phyloP scores from a whole-genome alignment of 2,113 vertebrate genomes.

The Laticauda colubrina region DNA sequence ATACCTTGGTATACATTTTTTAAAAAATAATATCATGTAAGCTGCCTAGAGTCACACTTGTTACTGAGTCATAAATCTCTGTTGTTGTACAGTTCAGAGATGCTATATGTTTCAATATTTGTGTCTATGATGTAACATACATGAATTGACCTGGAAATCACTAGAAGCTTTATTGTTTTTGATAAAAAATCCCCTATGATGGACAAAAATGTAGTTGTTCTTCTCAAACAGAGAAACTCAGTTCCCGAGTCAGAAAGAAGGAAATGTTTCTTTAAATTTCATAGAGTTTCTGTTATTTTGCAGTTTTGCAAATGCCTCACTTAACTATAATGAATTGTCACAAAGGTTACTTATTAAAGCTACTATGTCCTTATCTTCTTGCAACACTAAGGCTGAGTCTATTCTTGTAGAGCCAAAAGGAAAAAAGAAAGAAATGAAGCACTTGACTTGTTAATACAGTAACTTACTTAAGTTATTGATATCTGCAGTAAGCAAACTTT shows the following conservation, averaged over 20 bases:
- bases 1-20: neutral
- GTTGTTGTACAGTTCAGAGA: neutral
- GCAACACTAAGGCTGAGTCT: constrained; percentile 55
- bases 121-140: constrained; percentile 5
- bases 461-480: constrained; percentile 62
- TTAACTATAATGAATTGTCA: constrained; percentile 1
- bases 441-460: constrained; percentile 58
- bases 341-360: constrained; percentile 33
- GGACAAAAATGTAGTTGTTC: neutral
- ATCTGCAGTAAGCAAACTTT: neutral
- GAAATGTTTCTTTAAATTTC: neutral
- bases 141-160: neutral
- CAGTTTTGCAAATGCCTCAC: neutral
- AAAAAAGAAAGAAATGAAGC: constrained; percentile 50
- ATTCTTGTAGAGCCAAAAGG: constrained; percentile 51
- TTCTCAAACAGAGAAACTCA: accelerated
- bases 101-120: constrained; percentile 36
- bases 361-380: neutral
- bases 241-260: neutral
- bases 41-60: neutral
- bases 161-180: neutral
- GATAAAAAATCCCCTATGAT: neutral
- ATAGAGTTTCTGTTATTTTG: neutral
- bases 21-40: neutral
- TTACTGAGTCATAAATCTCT: neutral